phyloP scores from a whole-genome alignment of 2,888 invertebrate species.

The Isoperla grammatica region DNA sequence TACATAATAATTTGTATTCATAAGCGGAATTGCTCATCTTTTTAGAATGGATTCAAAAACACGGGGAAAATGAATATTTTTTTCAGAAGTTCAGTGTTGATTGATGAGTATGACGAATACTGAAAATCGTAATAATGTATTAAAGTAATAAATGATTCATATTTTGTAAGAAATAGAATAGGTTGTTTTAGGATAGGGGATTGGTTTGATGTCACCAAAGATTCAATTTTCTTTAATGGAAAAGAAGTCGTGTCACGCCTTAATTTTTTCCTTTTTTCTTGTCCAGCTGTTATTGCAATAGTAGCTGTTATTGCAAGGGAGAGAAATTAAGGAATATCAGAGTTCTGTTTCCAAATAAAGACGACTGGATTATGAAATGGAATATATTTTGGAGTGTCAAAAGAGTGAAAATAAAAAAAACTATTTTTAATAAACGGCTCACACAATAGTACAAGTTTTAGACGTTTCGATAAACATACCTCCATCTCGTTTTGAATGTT shows the following conservation, averaged over 20 bases:
- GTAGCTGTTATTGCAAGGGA: no score
- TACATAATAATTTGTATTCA: background rate
- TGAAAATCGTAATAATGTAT: conserved; percentile 23
- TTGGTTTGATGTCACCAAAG: no score
- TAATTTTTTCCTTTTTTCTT: background rate
- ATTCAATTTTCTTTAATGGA: conserved; percentile 3
- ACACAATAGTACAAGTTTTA: conserved; percentile 26
- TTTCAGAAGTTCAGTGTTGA: conserved; percentile 15
- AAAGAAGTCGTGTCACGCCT: background rate
- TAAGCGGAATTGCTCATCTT: background rate
- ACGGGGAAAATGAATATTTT: conserved; percentile 16
- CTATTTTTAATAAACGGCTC: conserved; percentile 11
- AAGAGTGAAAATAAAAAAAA: no score
- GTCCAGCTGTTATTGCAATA: background rate
- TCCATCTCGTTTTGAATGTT: conserved; percentile 9
- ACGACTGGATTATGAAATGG: no score
- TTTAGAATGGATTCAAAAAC: background rate
- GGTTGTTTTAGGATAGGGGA: background rate
- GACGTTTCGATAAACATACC: conserved; percentile 16
- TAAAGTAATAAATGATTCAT: conserved; percentile 21
- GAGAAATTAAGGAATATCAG: no score
- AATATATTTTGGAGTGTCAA: no score
- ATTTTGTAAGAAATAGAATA: conserved; percentile 19
- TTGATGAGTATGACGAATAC: conserved; percentile 20
- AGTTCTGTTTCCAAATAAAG: no score